Percentiles rank a stretch among this genome's conserved stretches.
Conservation (phyloP, 2,888 invertebrate species). For the Aleiodes testaceus region DNA sequence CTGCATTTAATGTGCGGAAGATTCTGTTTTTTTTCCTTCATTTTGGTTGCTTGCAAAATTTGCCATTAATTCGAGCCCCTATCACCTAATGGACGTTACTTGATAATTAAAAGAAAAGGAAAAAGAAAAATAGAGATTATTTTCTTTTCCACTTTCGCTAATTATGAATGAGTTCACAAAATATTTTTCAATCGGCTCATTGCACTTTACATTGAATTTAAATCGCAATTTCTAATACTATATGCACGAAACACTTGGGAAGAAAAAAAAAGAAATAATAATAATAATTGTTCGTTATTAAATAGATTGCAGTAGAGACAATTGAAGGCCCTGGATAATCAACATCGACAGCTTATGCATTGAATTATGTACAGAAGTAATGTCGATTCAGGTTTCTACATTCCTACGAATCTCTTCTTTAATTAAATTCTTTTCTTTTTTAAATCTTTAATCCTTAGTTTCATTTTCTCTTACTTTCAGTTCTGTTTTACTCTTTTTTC, state of each 20-base stretch:
- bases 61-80: conserved; percentile 42
- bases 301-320: background rate
- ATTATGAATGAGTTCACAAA: conserved; percentile 53
- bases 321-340: conserved; percentile 53
- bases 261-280: conserved; percentile 12
- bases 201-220: conserved; percentile 62
- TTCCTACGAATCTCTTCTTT: conserved; percentile 43
- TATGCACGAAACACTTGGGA: conserved; percentile 56
- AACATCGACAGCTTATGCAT: conserved; percentile 62
- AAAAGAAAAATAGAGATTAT: conserved; percentile 7
- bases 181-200: conserved; percentile 57
- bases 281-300: conserved; percentile 50
- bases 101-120: conserved; percentile 33
- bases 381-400: conserved; percentile 60
- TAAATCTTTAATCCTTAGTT: background rate
- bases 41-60: conserved; percentile 49
- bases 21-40: conserved; percentile 41
- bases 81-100: conserved; percentile 45
- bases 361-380: conserved; percentile 66
- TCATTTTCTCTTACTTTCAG: conserved; percentile 27
- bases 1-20: conserved; percentile 11
- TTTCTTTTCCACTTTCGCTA: conserved; percentile 21
- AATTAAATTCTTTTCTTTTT: conserved; percentile 8
- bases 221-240: conserved; percentile 61
- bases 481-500: background rate